Conservation (phyloP, 2,888 invertebrate genomes). For the Tachystola acroxantha region DNA sequence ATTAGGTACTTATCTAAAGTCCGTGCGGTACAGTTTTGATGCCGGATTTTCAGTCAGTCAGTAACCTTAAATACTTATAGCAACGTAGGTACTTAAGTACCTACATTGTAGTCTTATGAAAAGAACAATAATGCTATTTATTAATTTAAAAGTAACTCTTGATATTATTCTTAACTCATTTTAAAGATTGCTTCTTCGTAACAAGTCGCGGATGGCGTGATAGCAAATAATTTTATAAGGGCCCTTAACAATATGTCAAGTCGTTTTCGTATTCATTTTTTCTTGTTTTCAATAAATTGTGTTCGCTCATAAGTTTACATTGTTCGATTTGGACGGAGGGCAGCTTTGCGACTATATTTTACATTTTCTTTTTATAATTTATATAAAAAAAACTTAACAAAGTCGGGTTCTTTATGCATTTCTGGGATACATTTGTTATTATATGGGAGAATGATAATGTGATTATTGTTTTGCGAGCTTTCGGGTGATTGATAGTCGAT, state of each 20-base stretch:
- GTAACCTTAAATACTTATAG: no score
- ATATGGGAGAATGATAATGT: conserved; percentile 75
- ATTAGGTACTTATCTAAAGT: conserved; percentile 55
- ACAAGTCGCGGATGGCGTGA: conserved; percentile 66
- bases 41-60: no score
- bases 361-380: conserved; percentile 49
- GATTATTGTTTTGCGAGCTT: conserved; percentile 75
- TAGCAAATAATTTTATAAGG: conserved; percentile 76
- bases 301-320: conserved; percentile 71
- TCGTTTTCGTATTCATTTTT: conserved; percentile 51
- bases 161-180: conserved; percentile 49
- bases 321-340: conserved; percentile 63
- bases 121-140: no score
- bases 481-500: conserved; percentile 66
- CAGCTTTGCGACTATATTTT: conserved; percentile 62
- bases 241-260: conserved; percentile 74
- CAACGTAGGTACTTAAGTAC: no score
- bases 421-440: conserved; percentile 69
- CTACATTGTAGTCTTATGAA: no score
- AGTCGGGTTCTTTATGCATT: conserved; percentile 71
- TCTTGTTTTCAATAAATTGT: conserved; percentile 70
- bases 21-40: conserved; percentile 18
- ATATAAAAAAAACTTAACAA: conserved; percentile 44
- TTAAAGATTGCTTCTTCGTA: conserved; percentile 55
- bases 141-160: no score